phyloP scores from a whole-genome alignment of 2,113 vertebrate genomes.

The Thunnus thynnus region DNA sequence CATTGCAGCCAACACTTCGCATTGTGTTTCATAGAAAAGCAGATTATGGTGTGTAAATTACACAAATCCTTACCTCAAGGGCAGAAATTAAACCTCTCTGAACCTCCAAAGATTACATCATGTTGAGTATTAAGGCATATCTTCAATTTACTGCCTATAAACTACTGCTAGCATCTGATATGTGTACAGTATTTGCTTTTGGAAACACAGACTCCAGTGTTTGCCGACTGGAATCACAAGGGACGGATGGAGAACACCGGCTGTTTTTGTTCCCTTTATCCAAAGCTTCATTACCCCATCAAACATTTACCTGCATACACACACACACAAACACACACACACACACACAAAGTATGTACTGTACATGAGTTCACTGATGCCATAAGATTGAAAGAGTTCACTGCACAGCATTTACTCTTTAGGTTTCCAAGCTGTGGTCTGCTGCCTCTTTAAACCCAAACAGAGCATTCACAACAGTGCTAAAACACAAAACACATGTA shows the following conservation, averaged over 20 bases:
- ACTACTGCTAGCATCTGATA: neutral
- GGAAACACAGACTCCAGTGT: conserved; percentile 31
- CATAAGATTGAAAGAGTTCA: conserved; percentile 31
- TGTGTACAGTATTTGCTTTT: conserved; percentile 22
- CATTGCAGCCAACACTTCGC: neutral
- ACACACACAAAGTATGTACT: conserved; percentile 40
- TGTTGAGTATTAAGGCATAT: neutral
- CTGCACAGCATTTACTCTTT: conserved; percentile 42
- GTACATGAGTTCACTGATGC: conserved; percentile 58
- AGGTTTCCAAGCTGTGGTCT: conserved; percentile 53
- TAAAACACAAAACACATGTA: conserved; percentile 66
- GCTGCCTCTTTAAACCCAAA: conserved; percentile 54
- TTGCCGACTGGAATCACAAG: conserved; percentile 51
- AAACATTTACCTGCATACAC: conserved; percentile 84
- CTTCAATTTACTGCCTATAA: neutral
- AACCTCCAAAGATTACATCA: conserved; percentile 8
- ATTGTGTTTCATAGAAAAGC: conserved; percentile 24
- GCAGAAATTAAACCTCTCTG: conserved; percentile 11
- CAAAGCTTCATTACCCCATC: conserved; percentile 80
- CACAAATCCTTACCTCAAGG: conserved; percentile 5
- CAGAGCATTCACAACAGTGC: conserved; percentile 13
- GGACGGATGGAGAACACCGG: conserved; percentile 51
- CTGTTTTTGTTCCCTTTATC: conserved; percentile 73
- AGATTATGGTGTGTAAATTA: neutral
- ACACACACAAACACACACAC: conserved; percentile 22